Evolutionary conservation across 2,113 vertebrate genomes (phyloP), one percentile per base, ranked within the genome.

Genomic region (Rhynchomys soricoides): DNA sequence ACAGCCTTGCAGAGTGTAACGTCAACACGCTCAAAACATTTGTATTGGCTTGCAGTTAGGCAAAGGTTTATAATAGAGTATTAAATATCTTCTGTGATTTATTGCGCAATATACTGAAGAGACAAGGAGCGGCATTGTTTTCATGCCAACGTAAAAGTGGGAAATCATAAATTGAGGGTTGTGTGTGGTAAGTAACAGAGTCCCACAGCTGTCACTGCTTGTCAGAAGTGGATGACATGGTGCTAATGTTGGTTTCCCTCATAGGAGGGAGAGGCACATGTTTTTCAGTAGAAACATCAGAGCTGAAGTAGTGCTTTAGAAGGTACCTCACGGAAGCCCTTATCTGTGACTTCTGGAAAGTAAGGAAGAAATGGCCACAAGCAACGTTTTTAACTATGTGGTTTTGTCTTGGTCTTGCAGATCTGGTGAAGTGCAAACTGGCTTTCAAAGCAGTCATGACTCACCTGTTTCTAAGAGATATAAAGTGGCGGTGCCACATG

Each of bases 271-370:
- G 85, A 70, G 50, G 29, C 52, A 93, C 62, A 70, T 66, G 64
- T 64, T 81, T 17, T 95, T 75, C 57, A 88, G 62, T 37, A 93
- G 52, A 93, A 87, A 77, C 68, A n/a, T 31, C 31, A 71, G 73
- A 66, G 70, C 7, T 68, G 52, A 93, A 22, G 11, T 13, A 57
- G 1, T 73, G 3, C 40, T 93, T 37, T 82, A 88, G 45, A 78
- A 34, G n/a, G 11, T 24, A 74, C 26, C 50, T 29, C 29, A n/a
- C 9, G 13, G n/a, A 29, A 43, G 88, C 0, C 13, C 78, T 95
- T 13, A 34, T 24, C 52, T 43, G 26, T n/a, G n/a, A 83, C 37
- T 89, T 95, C 17, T 73, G 57, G 45, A 85, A 86, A 86, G 66
- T 86, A 92, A 90, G 50, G 89, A 86, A 50, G 24, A 88, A 55